Evolutionary conservation across 2,113 vertebrate species (phyloP).

Genomic region (Cryptotis parvus): DNA sequence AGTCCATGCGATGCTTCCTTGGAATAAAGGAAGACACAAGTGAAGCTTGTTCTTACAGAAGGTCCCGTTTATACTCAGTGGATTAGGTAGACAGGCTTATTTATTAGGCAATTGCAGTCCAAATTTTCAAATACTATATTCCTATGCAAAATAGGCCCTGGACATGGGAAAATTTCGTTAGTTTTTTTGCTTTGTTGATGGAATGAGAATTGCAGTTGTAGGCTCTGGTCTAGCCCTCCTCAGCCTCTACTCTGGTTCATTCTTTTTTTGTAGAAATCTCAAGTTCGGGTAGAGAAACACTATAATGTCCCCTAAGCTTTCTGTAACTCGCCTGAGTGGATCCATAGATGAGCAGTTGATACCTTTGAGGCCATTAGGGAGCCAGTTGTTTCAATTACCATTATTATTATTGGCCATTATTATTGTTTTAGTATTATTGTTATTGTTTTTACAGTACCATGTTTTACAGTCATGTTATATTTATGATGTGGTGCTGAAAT

Average conservation of each 20-base stretch:
- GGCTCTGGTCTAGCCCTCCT: not conserved
- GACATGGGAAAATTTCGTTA: not conserved
- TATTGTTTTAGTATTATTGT: too few relatives aligned
- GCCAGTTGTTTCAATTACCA: too few relatives aligned
- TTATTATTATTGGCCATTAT: too few relatives aligned
- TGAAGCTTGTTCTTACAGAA: not conserved
- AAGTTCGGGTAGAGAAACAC: slow-evolving; percentile 9
- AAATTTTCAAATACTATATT: not conserved
- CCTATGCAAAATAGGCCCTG: not conserved
- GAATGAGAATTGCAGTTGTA: not conserved
- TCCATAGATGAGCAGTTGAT: not conserved
- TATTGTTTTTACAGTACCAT: too few relatives aligned
- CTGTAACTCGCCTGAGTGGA: not conserved
- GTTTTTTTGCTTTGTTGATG: not conserved
- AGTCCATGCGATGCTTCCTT: too few relatives aligned
- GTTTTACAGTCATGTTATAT: too few relatives aligned
- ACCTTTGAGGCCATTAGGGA: not conserved
- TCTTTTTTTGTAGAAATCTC: not conserved
- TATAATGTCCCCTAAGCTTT: too few relatives aligned
- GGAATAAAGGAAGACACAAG: too few relatives aligned
- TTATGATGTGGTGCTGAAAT: too few relatives aligned
- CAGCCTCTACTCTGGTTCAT: not conserved
- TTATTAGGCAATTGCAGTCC: not conserved
- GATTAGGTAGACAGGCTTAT: not conserved
- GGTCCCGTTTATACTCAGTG: not conserved